Evolutionary conservation across 2,113 vertebrate genomes (phyloP).

Genomic region (Psittacula cyanocephala): DNA sequence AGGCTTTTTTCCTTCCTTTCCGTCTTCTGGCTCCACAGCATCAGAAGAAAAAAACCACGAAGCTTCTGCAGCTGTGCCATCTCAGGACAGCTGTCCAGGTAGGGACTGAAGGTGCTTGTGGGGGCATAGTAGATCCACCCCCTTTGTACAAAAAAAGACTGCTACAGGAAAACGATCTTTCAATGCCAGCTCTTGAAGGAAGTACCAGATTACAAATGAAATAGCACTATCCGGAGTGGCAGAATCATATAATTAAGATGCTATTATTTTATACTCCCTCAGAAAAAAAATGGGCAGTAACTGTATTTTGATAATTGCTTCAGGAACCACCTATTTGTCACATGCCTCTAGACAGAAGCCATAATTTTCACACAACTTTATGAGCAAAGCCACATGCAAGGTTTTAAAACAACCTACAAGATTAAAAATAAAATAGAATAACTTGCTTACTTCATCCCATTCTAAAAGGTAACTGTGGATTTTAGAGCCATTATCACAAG

Average conservation of each 20-base stretch:
- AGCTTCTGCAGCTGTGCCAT: not conserved
- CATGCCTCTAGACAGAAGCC: not conserved
- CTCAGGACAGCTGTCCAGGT: not conserved
- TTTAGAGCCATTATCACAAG: slow-evolving; percentile 96
- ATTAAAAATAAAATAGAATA: not conserved
- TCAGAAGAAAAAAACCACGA: not conserved
- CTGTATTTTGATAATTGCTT: not conserved
- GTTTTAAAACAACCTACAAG: not conserved
- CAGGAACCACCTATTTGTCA: not conserved
- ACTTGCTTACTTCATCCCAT: slow-evolving; percentile 92
- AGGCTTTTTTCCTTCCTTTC: not conserved
- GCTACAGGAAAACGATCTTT: not conserved
- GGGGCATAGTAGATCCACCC: not conserved
- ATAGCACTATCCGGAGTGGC: not conserved
- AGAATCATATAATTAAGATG: not conserved
- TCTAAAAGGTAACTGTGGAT: slow-evolving; percentile 93
- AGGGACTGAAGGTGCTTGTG: not conserved
- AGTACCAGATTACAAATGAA: not conserved
- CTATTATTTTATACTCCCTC: not conserved
- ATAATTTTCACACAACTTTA: not conserved
- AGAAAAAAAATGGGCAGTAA: not conserved
- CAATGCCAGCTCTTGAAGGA: not conserved
- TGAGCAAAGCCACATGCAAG: not conserved
- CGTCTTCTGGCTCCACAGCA: not conserved
- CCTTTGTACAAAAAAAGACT: not conserved